A percentile compares a stretch with the other conserved stretches of the same genome.
Evolutionary conservation across 1,140 invertebrate genomes (phyloP).

Genomic region (Thalassaphorura encarpata): DNA sequence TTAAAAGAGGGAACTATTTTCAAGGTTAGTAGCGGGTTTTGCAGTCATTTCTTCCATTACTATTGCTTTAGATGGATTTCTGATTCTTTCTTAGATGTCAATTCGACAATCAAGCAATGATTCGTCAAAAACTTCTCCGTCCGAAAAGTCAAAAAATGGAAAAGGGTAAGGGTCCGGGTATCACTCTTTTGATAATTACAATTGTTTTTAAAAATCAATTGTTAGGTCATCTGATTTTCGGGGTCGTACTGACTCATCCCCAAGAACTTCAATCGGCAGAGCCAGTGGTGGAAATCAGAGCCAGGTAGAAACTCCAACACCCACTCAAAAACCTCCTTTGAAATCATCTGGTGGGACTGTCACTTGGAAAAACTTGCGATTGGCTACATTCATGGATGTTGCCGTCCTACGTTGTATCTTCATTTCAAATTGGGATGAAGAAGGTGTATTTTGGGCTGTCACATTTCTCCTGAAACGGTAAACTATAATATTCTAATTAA

Average conservation of each 20-base stretch:
- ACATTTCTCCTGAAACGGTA: slow-evolving; percentile 82
- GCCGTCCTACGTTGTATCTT: slow-evolving; percentile 93
- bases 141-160: slow-evolving; percentile 26
- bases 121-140: slow-evolving; percentile 27
- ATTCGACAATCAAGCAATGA: slow-evolving; percentile 30
- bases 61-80: neutral
- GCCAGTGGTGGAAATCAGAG: too few species aligned
- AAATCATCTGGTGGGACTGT: neutral
- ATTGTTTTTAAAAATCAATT: neutral
- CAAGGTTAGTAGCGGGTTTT: slow-evolving; percentile 43
- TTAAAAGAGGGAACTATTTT: slow-evolving; percentile 51
- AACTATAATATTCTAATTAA: slow-evolving; percentile 10
- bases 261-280: slow-evolving; percentile 21
- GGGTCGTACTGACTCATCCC: slow-evolving; percentile 27
- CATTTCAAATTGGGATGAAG: slow-evolving; percentile 91
- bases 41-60: neutral
- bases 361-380: slow-evolving; percentile 51
- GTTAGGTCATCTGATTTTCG: slow-evolving; percentile 23
- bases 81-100: slow-evolving; percentile 22
- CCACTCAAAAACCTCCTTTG: neutral
- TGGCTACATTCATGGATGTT: slow-evolving; percentile 91
- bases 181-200: neutral
- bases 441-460: slow-evolving; percentile 95
- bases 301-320: slow-evolving; percentile 4
- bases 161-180: slow-evolving; percentile 22